Evolutionary conservation across 2,888 invertebrate species (phyloP).

Genomic region (Sphaerophoria rueppellii): DNA sequence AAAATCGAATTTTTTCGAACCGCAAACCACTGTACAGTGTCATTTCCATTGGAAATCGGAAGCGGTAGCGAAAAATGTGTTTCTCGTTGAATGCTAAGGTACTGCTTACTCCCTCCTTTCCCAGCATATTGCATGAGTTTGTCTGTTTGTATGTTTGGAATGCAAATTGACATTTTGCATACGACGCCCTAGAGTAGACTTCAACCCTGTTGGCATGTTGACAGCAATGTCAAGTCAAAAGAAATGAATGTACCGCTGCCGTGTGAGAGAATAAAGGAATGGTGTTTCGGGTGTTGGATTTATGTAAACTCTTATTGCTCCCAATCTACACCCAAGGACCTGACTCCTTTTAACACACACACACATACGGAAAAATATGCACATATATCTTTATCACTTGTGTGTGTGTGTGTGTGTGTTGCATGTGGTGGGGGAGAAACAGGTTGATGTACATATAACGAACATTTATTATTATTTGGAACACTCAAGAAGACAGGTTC

Average conservation of each 20-base stretch:
- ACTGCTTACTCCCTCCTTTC: neutral
- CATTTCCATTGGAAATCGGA: slow-evolving; percentile 70
- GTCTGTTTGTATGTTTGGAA: slow-evolving; percentile 55
- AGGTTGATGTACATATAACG: neutral
- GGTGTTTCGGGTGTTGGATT: slow-evolving; percentile 22
- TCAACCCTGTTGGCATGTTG: slow-evolving; percentile 72
- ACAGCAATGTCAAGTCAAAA: slow-evolving; percentile 73
- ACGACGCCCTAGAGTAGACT: slow-evolving; percentile 73
- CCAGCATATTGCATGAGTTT: slow-evolving; percentile 24
- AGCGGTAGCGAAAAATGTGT: slow-evolving; percentile 67
- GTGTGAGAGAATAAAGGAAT: slow-evolving; percentile 49
- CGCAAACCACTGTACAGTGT: neutral
- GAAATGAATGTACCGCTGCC: slow-evolving; percentile 72
- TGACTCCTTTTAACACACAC: slow-evolving; percentile 29
- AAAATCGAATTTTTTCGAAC: too few relatives aligned
- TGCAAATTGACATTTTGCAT: slow-evolving; percentile 73
- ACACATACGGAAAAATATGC: neutral
- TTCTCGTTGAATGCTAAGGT: slow-evolving; percentile 40
- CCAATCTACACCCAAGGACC: slow-evolving; percentile 34
- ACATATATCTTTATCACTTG: neutral
- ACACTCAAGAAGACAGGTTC: slow-evolving; percentile 41
- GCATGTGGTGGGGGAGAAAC: too few relatives aligned
- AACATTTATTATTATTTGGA: slow-evolving; percentile 21
- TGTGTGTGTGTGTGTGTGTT: slow-evolving; percentile 25
- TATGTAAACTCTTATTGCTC: slow-evolving; percentile 14